Evolutionary conservation across 2,888 invertebrate genomes (phyloP).

Genomic region (Plusia festucae): DNA sequence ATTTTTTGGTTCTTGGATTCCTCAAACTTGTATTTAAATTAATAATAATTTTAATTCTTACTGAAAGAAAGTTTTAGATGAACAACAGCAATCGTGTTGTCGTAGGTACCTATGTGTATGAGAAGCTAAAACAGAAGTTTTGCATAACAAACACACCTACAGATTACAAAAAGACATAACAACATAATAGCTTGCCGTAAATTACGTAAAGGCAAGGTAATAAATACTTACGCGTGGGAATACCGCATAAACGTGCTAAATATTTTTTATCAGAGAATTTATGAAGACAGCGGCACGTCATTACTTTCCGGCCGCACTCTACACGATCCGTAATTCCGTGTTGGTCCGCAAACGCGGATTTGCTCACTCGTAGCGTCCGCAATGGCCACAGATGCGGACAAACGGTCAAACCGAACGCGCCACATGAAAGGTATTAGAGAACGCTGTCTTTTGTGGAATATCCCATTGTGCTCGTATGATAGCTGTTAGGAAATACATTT

Average conservation of each 20-base stretch:
- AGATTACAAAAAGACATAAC: slow-evolving; percentile 27
- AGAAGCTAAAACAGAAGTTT: not conserved
- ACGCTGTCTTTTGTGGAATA: slow-evolving; percentile 17
- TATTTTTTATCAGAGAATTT: slow-evolving; percentile 51
- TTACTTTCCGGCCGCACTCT: slow-evolving; percentile 43
- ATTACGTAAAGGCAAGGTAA: slow-evolving; percentile 27
- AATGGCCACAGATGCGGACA: slow-evolving; percentile 61
- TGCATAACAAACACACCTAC: slow-evolving; percentile 5
- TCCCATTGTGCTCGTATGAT: slow-evolving; percentile 12
- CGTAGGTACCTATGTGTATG: not conserved
- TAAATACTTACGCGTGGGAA: slow-evolving; percentile 37
- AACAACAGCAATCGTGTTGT: too few relatives aligned
- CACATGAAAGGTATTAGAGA: slow-evolving; percentile 40
- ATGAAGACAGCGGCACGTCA: slow-evolving; percentile 51
- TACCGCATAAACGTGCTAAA: slow-evolving; percentile 42
- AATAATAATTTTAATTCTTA: too few relatives aligned
- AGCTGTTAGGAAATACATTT: slow-evolving; percentile 3
- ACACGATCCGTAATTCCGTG: slow-evolving; percentile 35
- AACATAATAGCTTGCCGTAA: slow-evolving; percentile 16
- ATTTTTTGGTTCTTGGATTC: too few relatives aligned
- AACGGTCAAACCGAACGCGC: slow-evolving; percentile 27
- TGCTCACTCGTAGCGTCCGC: slow-evolving; percentile 51
- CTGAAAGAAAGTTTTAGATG: too few relatives aligned
- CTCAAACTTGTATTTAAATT: too few relatives aligned
- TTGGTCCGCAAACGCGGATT: slow-evolving; percentile 52